These are phyloP conservation scores for Rhodeus uyekii DNA, from an alignment of 2,797 vertebrate genomes.

Conservation along the genomic window DNA sequence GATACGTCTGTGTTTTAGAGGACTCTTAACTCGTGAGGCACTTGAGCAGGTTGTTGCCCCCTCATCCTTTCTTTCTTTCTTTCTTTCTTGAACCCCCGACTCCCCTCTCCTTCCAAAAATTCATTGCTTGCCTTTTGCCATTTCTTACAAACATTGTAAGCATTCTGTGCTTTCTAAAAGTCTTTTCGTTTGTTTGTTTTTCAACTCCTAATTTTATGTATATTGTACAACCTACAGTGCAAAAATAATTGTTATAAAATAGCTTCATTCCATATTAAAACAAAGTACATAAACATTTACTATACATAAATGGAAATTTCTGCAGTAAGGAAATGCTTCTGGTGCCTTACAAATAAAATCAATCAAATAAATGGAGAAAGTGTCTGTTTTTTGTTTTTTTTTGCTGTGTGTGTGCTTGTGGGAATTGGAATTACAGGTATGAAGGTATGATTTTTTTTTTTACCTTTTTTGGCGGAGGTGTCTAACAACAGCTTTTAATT, in stretches of 20 bases:
- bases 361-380: slow-evolving; percentile 66
- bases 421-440: background rate
- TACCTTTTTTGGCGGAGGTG: background rate
- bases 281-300: slow-evolving; percentile 74
- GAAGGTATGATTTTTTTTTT: background rate
- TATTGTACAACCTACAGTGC: slow-evolving; percentile 70
- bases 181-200: slow-evolving; percentile 61
- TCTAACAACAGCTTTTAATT: background rate
- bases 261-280: slow-evolving; percentile 65
- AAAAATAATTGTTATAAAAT: slow-evolving; percentile 69
- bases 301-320: slow-evolving; percentile 78
- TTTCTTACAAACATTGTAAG: slow-evolving; percentile 69
- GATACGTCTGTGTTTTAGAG: slow-evolving; percentile 58
- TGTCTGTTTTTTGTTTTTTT: slow-evolving; percentile 26
- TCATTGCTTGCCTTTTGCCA: slow-evolving; percentile 53
- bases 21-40: slow-evolving; percentile 67
- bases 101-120: slow-evolving; percentile 61
- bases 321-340: slow-evolving; percentile 86
- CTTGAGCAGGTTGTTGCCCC: slow-evolving; percentile 66
- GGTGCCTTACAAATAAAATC: slow-evolving; percentile 87
- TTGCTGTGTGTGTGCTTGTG: slow-evolving; percentile 7
- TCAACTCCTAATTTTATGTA: slow-evolving; percentile 65
- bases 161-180: slow-evolving; percentile 76
- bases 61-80: slow-evolving; percentile 44
- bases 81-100: slow-evolving; percentile 39